phyloP scores from a whole-genome alignment of 2,113 vertebrate genomes.

The Ondatra zibethicus region DNA sequence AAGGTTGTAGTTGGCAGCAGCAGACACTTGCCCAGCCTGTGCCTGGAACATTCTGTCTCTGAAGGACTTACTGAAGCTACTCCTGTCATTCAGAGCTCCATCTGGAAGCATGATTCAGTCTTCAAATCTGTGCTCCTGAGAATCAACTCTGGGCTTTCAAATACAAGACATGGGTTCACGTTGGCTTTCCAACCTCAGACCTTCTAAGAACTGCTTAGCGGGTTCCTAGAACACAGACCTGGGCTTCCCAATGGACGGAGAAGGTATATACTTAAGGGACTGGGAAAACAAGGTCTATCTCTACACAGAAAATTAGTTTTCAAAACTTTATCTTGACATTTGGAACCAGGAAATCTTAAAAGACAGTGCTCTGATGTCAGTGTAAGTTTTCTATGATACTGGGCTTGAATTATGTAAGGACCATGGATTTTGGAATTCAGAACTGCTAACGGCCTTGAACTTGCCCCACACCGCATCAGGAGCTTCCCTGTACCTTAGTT shows the following conservation, averaged over 20 bases:
- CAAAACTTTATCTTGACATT: slow-evolving; percentile 29
- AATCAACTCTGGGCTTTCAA: background rate
- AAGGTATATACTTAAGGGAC: background rate
- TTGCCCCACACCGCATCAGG: background rate
- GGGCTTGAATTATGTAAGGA: background rate
- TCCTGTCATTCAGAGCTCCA: background rate
- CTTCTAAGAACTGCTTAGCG: background rate
- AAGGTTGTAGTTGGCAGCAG: background rate
- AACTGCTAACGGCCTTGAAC: background rate
- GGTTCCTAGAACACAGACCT: too few species aligned
- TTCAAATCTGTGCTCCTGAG: background rate
- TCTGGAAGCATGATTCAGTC: background rate
- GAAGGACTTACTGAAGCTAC: background rate
- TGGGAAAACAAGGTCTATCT: background rate
- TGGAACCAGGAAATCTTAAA: slow-evolving; percentile 21
- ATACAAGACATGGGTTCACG: background rate
- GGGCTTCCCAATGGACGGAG: background rate
- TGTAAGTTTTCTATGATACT: slow-evolving; percentile 10
- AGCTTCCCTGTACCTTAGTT: background rate
- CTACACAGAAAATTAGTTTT: background rate
- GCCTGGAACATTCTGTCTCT: background rate
- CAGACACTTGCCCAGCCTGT: background rate
- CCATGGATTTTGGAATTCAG: background rate
- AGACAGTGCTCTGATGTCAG: background rate
- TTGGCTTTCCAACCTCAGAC: background rate